Conservation (phyloP, 2,888 invertebrate genomes). For the Rosalia funebris region DNA sequence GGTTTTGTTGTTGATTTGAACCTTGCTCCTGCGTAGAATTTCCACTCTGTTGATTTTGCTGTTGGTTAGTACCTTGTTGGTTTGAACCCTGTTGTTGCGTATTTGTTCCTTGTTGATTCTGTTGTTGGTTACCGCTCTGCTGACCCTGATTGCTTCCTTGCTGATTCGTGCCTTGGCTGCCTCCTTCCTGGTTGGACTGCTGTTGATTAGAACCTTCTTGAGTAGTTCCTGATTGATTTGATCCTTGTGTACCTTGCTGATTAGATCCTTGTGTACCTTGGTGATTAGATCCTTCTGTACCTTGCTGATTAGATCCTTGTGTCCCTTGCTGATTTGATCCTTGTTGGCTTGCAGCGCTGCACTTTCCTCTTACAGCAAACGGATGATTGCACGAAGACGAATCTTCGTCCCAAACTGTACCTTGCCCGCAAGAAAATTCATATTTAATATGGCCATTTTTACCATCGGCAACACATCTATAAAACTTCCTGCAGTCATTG, state of each 20-base stretch:
- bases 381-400: slow-evolving; percentile 78
- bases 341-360: slow-evolving; percentile 30
- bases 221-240: slow-evolving; percentile 17
- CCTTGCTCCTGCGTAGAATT: too few species aligned
- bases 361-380: slow-evolving; percentile 66
- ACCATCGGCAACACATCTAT: slow-evolving; percentile 76
- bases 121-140: slow-evolving; percentile 28
- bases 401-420: slow-evolving; percentile 81
- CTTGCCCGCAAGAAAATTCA: slow-evolving; percentile 79
- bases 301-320: slow-evolving; percentile 22
- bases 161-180: slow-evolving; percentile 32
- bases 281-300: slow-evolving; percentile 23
- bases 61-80: slow-evolving; percentile 27
- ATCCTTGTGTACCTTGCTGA: slow-evolving; percentile 28
- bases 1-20: slow-evolving; percentile 33
- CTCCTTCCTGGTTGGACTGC: slow-evolving; percentile 33
- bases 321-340: slow-evolving; percentile 19
- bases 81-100: slow-evolving; percentile 35
- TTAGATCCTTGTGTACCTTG: slow-evolving; percentile 31
- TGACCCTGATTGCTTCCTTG: slow-evolving; percentile 21
- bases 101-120: slow-evolving; percentile 12
- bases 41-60: slow-evolving; percentile 24
- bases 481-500: slow-evolving; percentile 78
- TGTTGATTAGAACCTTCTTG: slow-evolving; percentile 34
- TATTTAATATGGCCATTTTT: slow-evolving; percentile 71